phyloP scores from a whole-genome alignment of 2,797 vertebrate species.

The Lepus oiostolus region DNA sequence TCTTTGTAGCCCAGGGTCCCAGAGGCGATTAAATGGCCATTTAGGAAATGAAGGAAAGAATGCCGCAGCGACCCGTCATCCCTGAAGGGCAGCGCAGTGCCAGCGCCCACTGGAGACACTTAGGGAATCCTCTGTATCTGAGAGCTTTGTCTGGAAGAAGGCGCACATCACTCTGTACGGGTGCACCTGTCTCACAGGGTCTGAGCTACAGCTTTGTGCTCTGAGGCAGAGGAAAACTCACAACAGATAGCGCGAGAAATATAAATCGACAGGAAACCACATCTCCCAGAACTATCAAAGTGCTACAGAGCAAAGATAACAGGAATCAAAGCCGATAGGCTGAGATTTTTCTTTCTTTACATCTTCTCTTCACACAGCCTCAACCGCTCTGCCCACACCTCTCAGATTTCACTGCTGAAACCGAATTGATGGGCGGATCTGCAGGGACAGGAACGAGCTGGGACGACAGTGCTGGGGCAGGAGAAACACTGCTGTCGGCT shows the following conservation, averaged over 20 bases:
- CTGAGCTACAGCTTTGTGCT: neutral
- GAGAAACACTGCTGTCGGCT: neutral
- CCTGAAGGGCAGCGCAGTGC: no score
- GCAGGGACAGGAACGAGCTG: no score
- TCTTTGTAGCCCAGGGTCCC: neutral
- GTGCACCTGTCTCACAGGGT: neutral
- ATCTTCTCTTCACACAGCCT: neutral
- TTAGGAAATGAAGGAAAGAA: neutral
- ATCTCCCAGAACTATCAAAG: neutral
- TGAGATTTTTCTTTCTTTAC: neutral
- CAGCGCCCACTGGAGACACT: neutral
- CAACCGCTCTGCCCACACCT: neutral
- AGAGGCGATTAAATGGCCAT: no score
- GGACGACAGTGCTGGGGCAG: no score
- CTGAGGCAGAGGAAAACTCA: neutral
- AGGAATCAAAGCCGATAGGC: neutral
- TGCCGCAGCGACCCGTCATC: no score
- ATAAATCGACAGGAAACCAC: neutral
- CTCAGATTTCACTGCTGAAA: neutral
- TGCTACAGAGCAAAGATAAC: neutral
- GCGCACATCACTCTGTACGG: neutral
- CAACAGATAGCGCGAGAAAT: neutral
- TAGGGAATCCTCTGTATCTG: neutral
- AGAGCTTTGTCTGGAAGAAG: neutral
- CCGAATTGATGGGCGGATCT: neutral